Conservation (phyloP, 2,797 vertebrate genomes). For the Gymnopithys bicolor region DNA sequence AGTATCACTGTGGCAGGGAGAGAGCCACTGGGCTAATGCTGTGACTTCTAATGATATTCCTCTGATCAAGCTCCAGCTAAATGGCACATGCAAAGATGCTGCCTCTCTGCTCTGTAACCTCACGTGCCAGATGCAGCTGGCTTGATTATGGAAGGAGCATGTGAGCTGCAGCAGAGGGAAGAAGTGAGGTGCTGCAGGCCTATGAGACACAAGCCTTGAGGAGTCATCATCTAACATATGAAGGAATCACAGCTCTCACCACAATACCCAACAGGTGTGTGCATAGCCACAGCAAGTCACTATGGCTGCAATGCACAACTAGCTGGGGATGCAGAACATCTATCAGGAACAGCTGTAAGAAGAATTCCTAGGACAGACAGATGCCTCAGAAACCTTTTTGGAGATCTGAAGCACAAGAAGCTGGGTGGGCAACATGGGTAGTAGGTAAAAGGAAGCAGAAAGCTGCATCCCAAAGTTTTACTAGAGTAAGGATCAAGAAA, state of each 20-base stretch:
- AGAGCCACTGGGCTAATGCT: background rate
- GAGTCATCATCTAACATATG: background rate
- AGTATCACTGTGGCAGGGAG: background rate
- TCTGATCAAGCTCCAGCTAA: background rate
- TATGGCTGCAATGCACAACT: background rate
- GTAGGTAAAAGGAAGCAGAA: background rate
- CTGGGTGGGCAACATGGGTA: background rate
- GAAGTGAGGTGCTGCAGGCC: background rate
- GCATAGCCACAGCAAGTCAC: background rate
- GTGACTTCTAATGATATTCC: background rate
- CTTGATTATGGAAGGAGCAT: background rate
- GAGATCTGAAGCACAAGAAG: background rate
- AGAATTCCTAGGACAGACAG: background rate
- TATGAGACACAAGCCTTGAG: rapidly evolving
- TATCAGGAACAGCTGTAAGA: background rate
- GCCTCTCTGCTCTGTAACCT: background rate
- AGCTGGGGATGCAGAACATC: background rate
- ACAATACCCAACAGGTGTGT: background rate
- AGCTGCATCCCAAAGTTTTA: background rate
- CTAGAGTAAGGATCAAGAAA: background rate
- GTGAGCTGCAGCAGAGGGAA: background rate
- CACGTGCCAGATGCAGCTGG: background rate
- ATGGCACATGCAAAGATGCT: background rate
- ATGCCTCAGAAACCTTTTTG: background rate
- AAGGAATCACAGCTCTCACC: background rate